Evolutionary conservation across 1,140 invertebrate genomes (phyloP).

Genomic region (Heliconius congener): DNA sequence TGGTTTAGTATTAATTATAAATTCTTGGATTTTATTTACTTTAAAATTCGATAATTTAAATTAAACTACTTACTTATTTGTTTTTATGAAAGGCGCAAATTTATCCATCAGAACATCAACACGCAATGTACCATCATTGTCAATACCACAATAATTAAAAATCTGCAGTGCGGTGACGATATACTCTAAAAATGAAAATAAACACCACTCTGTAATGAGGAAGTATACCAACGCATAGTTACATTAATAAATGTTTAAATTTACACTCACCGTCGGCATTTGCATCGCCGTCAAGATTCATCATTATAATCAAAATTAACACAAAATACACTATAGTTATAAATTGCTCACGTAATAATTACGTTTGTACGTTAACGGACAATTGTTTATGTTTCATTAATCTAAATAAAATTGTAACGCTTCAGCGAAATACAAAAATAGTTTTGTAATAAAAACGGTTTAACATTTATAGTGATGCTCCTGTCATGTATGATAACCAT

Average conservation of each 20-base stretch:
- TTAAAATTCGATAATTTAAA: not conserved
- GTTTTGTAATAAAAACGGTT: slow-evolving; percentile 64
- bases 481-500: not conserved
- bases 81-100: slow-evolving; percentile 72
- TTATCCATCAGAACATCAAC: slow-evolving; percentile 71
- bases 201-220: slow-evolving; percentile 48
- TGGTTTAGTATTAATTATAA: not conserved
- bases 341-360: slow-evolving; percentile 31
- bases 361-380: slow-evolving; percentile 46
- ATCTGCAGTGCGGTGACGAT: slow-evolving; percentile 68
- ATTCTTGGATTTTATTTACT: too few species aligned
- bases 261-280: slow-evolving; percentile 63
- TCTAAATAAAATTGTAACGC: slow-evolving; percentile 62
- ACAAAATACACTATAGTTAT: slow-evolving; percentile 30
- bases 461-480: slow-evolving; percentile 45
- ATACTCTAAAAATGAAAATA: slow-evolving; percentile 67
- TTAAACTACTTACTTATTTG: slow-evolving; percentile 62
- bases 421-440: slow-evolving; percentile 62
- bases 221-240: slow-evolving; percentile 64
- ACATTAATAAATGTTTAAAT: slow-evolving; percentile 57
- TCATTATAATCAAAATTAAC: slow-evolving; percentile 43
- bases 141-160: slow-evolving; percentile 69
- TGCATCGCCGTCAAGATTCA: slow-evolving; percentile 59
- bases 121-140: slow-evolving; percentile 57
- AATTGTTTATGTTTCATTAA: slow-evolving; percentile 66